phyloP scores from a whole-genome alignment of 2,113 vertebrate species.

The Pipra filicauda region DNA sequence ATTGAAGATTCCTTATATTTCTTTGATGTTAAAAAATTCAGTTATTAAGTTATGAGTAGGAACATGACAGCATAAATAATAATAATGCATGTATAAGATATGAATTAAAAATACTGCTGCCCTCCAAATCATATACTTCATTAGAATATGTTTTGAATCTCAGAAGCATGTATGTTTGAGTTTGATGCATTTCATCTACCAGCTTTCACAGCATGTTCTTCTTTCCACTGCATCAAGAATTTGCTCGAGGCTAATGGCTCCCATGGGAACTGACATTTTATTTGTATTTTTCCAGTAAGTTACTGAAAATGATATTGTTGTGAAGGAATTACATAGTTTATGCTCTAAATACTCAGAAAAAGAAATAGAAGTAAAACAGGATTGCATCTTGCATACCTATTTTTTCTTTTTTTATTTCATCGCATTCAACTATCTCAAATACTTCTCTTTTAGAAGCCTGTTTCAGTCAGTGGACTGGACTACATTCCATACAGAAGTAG shows the following conservation, averaged over 20 bases:
- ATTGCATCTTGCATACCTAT: not conserved
- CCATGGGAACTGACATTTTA: not conserved
- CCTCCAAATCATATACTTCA: not conserved
- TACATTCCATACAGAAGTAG: fast-evolving
- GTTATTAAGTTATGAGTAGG: not conserved
- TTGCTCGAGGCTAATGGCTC: not conserved
- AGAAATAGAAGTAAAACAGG: not conserved
- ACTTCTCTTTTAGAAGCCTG: not conserved
- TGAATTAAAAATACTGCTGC: not conserved
- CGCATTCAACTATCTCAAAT: not conserved
- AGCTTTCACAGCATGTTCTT: not conserved
- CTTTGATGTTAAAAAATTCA: not conserved
- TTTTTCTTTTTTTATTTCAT: not conserved
- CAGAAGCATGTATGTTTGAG: not conserved
- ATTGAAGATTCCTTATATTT: not conserved
- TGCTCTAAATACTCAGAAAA: not conserved
- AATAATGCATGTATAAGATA: not conserved
- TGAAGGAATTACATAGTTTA: not conserved
- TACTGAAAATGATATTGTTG: not conserved
- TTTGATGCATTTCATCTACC: not conserved
- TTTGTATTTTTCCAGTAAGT: not conserved
- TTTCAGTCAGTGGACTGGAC: not conserved
- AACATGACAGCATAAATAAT: not conserved
- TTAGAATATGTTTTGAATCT: not conserved
- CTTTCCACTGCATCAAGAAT: not conserved